Conservation (phyloP, 2,113 vertebrate genomes). For the Periophthalmodon schlosseri region DNA sequence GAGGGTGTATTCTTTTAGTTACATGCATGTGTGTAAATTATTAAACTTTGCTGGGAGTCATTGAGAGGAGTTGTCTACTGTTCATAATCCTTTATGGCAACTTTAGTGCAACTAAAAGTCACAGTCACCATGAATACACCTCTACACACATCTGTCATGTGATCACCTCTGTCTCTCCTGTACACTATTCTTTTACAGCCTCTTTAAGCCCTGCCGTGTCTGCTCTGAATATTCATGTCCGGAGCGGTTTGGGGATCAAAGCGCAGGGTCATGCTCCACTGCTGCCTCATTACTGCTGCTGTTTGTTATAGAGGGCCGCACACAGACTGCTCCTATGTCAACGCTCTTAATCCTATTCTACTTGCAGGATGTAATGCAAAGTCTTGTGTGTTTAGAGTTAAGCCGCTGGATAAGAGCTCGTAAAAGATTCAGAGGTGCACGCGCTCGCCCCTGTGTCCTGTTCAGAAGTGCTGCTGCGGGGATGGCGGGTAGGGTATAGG, state of each 20-base stretch:
- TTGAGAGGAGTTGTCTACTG: no score
- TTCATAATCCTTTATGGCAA: no score
- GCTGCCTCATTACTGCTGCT: constrained; percentile 45
- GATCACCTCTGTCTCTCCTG: constrained; percentile 27
- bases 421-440: constrained; percentile 32
- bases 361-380: constrained; percentile 2
- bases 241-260: constrained; percentile 35
- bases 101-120: no score
- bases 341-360: constrained; percentile 32
- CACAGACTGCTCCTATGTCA: constrained; percentile 29
- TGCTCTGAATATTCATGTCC: constrained; percentile 56
- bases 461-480: not conserved
- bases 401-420: constrained; percentile 10
- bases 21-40: no score
- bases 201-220: constrained; percentile 21
- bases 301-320: constrained; percentile 36
- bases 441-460: not conserved
- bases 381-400: constrained; percentile 7
- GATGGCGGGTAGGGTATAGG: not conserved
- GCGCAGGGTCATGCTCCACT: constrained; percentile 42
- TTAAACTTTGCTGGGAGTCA: no score
- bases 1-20: no score
- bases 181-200: constrained; percentile 12
- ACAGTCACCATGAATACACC: no score
- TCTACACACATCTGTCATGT: not conserved